phyloP scores from a whole-genome alignment of 2,113 vertebrate species.

The Triplophysa rosa region DNA sequence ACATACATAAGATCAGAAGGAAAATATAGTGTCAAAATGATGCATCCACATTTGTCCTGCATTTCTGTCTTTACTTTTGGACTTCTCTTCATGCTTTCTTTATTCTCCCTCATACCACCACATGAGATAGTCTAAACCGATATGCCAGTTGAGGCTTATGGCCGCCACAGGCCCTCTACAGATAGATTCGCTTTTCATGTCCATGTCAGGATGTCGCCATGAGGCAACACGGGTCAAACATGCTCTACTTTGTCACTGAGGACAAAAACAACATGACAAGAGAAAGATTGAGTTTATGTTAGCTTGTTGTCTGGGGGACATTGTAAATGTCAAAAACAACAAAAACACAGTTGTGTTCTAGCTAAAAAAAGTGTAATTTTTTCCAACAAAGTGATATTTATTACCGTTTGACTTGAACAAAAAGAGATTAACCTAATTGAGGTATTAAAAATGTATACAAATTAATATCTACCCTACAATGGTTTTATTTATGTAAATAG shows the following conservation, averaged over 20 bases:
- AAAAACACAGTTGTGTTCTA: background rate
- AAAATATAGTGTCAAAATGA: conserved; percentile 11
- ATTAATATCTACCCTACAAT: background rate
- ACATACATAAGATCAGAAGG: conserved; percentile 3
- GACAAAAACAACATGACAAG: background rate
- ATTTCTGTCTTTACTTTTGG: background rate
- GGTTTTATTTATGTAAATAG: background rate
- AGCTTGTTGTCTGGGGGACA: background rate
- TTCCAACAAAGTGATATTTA: too few species aligned
- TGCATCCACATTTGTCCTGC: background rate
- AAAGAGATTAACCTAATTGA: too few species aligned
- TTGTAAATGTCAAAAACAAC: background rate
- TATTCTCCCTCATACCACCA: conserved; percentile 1
- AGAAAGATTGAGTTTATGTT: background rate
- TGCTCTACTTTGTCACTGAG: conserved; percentile 18
- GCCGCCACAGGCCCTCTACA: conserved; percentile 7
- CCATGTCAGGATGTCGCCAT: background rate
- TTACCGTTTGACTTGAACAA: too few species aligned
- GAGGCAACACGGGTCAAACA: conserved; percentile 10
- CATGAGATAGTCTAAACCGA: conserved; percentile 3
- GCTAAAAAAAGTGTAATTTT: background rate
- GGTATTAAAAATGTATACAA: background rate
- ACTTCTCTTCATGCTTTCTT: background rate
- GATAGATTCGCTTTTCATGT: conserved; percentile 15
- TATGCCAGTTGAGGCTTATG: conserved; percentile 13